These are phyloP conservation scores for Eolophus roseicapilla DNA, from an alignment of 2,113 vertebrate species.

Conservation along the genomic window DNA sequence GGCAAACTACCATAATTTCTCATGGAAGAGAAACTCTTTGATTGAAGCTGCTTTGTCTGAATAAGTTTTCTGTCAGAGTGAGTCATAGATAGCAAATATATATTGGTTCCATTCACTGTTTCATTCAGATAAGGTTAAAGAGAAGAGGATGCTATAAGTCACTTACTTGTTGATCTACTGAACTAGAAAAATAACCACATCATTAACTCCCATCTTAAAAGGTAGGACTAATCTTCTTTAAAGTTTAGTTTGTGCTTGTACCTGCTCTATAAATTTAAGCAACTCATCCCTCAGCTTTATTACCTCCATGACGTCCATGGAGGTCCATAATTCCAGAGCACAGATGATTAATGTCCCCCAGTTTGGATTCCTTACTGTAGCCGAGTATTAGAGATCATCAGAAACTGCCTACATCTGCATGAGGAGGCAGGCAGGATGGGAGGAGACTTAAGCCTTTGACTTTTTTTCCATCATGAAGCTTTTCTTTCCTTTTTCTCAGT, in stretches of 20 bases:
- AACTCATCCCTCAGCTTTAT: neutral
- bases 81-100: neutral
- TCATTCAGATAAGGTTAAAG: neutral
- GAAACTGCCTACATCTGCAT: neutral
- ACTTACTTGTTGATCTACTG: neutral
- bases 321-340: neutral
- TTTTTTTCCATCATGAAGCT: neutral
- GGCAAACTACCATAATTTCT: neutral
- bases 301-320: neutral
- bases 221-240: neutral
- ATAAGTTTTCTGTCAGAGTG: neutral
- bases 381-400: neutral
- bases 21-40: neutral
- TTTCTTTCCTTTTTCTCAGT: neutral
- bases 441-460: neutral
- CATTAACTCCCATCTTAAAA: neutral
- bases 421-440: neutral
- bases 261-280: conserved; percentile 7
- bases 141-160: neutral
- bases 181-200: neutral
- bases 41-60: neutral
- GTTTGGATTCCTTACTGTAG: neutral
- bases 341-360: neutral
- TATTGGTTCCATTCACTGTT: neutral
- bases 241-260: neutral